These are phyloP conservation scores for Leucophenga montana DNA, from an alignment of 2,888 invertebrate species.

Conservation along the genomic window DNA sequence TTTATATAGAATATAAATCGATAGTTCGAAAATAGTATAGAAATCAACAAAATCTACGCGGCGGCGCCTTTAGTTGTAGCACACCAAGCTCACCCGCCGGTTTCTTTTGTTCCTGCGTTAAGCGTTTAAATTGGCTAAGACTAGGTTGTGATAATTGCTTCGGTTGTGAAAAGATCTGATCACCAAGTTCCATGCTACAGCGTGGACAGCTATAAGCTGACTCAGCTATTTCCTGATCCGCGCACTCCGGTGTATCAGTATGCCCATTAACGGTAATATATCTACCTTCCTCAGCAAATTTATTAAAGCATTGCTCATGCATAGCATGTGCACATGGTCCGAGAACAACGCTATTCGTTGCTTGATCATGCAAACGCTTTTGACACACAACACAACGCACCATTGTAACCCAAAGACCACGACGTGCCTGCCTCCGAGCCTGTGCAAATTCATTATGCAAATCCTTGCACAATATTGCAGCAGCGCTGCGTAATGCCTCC, in stretches of 20 bases:
- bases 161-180: constrained; percentile 45
- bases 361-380: constrained; percentile 68
- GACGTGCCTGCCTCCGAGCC: constrained; percentile 57
- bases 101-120: constrained; percentile 14
- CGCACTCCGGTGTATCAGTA: constrained; percentile 23
- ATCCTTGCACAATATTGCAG: constrained; percentile 79
- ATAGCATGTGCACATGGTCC: constrained; percentile 71
- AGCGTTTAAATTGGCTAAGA: constrained; percentile 44
- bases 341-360: constrained; percentile 58
- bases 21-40: neutral
- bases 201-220: constrained; percentile 61
- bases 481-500: constrained; percentile 80
- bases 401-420: constrained; percentile 71
- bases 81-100: constrained; percentile 54
- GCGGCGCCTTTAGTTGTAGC: constrained; percentile 71
- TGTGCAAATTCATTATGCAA: constrained; percentile 75
- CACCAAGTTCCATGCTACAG: constrained; percentile 55
- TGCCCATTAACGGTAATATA: constrained; percentile 3
- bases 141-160: constrained; percentile 62
- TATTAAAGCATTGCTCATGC: constrained; percentile 65
- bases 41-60: constrained; percentile 65
- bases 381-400: constrained; percentile 70
- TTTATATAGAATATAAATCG: neutral
- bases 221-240: constrained; percentile 12
- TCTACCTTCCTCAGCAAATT: constrained; percentile 23